These are phyloP conservation scores for Pelochelys cantorii DNA, from an alignment of 2,797 vertebrate genomes.

Conservation along the genomic window DNA sequence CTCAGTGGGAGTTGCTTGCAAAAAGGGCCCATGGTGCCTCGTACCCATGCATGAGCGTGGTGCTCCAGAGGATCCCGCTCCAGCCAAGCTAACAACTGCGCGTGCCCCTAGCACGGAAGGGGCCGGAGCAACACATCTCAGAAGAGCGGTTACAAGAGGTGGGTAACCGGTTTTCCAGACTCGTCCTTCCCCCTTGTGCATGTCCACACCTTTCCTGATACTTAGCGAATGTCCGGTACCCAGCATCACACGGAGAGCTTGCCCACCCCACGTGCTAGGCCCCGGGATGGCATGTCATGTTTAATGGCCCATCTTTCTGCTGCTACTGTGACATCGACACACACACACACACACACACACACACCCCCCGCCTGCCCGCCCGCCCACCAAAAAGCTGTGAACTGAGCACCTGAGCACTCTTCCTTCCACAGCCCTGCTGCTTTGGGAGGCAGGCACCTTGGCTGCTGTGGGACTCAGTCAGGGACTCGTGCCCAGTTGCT, in stretches of 20 bases:
- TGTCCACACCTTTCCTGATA: not conserved
- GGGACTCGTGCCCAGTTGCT: no score
- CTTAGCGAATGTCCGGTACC: not conserved
- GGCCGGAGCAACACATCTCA: no score
- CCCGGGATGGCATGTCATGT: not conserved
- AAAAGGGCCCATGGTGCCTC: no score
- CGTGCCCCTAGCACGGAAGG: no score
- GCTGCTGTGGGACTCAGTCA: not conserved
- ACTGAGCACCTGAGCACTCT: not conserved
- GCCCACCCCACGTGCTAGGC: not conserved
- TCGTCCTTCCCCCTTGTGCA: not conserved
- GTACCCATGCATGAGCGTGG: no score
- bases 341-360: not conserved
- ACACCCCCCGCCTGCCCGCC: rapidly evolving
- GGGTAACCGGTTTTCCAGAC: not conserved
- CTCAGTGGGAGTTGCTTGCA: no score
- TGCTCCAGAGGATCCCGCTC: no score
- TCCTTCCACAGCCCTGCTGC: not conserved
- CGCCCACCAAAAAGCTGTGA: not conserved
- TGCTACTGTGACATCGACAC: no score
- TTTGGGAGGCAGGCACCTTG: not conserved
- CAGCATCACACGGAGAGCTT: not conserved
- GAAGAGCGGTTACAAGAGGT: no score
- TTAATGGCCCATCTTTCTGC: not conserved
- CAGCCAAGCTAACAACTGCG: no score